A percentile compares a stretch with the other conserved stretches of the same genome.
phyloP scores from a whole-genome alignment of 2,113 vertebrate genomes.

The Forbesichthys papilliferus region DNA sequence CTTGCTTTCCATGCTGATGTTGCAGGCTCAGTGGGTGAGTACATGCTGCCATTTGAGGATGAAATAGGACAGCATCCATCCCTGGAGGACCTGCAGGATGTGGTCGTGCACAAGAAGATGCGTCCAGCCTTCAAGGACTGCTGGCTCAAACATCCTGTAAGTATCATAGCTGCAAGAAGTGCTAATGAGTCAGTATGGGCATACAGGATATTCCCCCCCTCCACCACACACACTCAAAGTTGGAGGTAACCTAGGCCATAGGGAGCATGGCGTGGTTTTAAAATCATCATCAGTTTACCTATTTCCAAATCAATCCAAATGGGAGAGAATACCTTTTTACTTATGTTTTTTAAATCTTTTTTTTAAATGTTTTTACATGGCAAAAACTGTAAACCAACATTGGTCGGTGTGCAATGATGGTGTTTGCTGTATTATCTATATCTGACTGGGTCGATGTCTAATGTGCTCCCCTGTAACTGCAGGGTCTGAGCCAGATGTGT shows the following conservation, averaged over 20 bases:
- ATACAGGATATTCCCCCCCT: constrained; percentile 31
- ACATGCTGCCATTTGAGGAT: constrained; percentile 96
- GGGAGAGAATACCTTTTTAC: no score
- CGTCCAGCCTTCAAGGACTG: constrained; percentile 93
- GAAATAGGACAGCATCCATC: constrained; percentile 97
- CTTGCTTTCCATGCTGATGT: constrained; percentile 14
- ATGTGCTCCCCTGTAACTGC: neutral
- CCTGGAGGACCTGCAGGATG: constrained; percentile 97
- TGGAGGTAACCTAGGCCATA: neutral
- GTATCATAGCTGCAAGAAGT: constrained; percentile 52
- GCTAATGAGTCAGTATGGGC: neutral
- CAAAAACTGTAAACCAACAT: no score
- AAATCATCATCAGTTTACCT: neutral
- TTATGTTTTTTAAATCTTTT: no score
- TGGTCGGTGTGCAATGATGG: no score
- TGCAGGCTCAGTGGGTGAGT: constrained; percentile 89
- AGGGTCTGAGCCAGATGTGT: constrained; percentile 96
- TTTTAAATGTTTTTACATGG: no score
- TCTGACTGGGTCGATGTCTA: neutral
- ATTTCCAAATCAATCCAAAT: neutral
- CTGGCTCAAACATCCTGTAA: constrained; percentile 97
- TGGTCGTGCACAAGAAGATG: constrained; percentile 98
- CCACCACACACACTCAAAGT: no score
- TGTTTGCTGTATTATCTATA: neutral
- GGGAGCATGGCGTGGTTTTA: neutral